These are phyloP conservation scores for Enteromius anoplus DNA, from an alignment of 2,797 vertebrate genomes.

Conservation along the genomic window DNA sequence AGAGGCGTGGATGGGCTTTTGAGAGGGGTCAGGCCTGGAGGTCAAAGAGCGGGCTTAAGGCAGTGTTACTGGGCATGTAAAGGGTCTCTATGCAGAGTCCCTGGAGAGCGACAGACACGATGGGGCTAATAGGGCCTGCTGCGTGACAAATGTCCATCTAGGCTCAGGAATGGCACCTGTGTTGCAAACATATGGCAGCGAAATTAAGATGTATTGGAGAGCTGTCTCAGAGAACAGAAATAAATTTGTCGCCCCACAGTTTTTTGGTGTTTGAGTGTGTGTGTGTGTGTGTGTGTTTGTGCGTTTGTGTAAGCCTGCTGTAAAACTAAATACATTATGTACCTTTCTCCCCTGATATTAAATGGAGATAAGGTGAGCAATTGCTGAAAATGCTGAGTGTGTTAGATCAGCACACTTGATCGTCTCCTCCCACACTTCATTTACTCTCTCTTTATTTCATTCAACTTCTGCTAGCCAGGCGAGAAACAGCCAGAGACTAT, in stretches of 20 bases:
- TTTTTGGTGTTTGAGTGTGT: conserved; percentile 21
- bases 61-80: conserved; percentile 50
- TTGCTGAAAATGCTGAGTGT: conserved; percentile 31
- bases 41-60: conserved; percentile 48
- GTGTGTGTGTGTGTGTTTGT: conserved; percentile 4
- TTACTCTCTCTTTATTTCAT: conserved; percentile 40
- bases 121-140: conserved; percentile 34
- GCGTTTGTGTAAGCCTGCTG: neutral
- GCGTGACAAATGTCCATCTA: conserved; percentile 53
- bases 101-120: conserved; percentile 23
- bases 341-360: conserved; percentile 22
- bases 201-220: conserved; percentile 51
- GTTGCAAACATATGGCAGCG: conserved; percentile 56
- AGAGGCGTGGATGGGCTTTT: conserved; percentile 12
- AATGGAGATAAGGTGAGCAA: conserved; percentile 38
- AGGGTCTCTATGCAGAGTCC: conserved; percentile 35
- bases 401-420: conserved; percentile 25
- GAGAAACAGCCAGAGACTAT: conserved; percentile 25
- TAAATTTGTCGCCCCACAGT: conserved; percentile 39
- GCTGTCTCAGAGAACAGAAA: conserved; percentile 42
- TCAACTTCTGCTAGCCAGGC: conserved; percentile 10
- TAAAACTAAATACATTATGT: conserved; percentile 21
- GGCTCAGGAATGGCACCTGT: conserved; percentile 52
- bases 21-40: conserved; percentile 43
- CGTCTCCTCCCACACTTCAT: conserved; percentile 21